Evolutionary conservation across 2,888 invertebrate species (phyloP).

Genomic region (Caenorhabditis imperialis): DNA sequence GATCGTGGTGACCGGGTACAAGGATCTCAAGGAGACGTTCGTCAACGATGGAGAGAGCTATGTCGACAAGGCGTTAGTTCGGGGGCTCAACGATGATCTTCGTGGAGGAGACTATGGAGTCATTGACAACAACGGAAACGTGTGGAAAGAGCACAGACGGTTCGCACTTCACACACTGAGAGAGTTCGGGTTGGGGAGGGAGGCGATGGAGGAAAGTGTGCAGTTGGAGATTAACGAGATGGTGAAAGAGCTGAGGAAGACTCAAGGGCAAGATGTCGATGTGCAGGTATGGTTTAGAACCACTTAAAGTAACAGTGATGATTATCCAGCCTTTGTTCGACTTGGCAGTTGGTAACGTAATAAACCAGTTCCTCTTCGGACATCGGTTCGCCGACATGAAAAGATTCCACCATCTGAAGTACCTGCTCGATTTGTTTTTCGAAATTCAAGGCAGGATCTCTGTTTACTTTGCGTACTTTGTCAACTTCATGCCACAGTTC

Average conservation of each 20-base stretch:
- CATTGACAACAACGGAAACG: conserved; percentile 22
- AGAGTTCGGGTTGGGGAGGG: conserved; percentile 58
- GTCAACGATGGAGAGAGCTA: conserved; percentile 46
- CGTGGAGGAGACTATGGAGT: conserved; percentile 36
- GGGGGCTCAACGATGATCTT: background rate
- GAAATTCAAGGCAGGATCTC: background rate
- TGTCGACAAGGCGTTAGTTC: conserved; percentile 13
- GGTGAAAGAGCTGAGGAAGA: background rate
- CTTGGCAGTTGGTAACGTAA: conserved; percentile 34
- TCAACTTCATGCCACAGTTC: background rate
- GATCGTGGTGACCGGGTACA: conserved; percentile 34
- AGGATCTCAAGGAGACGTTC: conserved; percentile 40
- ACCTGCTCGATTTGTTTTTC: too few relatives aligned
- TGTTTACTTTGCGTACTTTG: background rate
- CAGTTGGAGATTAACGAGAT: background rate
- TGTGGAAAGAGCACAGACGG: conserved; percentile 37
- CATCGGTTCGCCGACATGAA: conserved; percentile 37
- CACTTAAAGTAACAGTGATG: too few relatives aligned
- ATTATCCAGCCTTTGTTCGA: too few relatives aligned
- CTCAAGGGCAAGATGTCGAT: background rate
- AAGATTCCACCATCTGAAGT: background rate
- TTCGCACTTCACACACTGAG: conserved; percentile 55
- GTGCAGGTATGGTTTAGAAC: conserved; percentile 9
- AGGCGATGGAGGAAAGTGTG: conserved; percentile 57
- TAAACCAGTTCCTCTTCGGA: conserved; percentile 52